Evolutionary conservation across 2,113 vertebrate genomes (phyloP).

Genomic region (Myotis brandtii): DNA sequence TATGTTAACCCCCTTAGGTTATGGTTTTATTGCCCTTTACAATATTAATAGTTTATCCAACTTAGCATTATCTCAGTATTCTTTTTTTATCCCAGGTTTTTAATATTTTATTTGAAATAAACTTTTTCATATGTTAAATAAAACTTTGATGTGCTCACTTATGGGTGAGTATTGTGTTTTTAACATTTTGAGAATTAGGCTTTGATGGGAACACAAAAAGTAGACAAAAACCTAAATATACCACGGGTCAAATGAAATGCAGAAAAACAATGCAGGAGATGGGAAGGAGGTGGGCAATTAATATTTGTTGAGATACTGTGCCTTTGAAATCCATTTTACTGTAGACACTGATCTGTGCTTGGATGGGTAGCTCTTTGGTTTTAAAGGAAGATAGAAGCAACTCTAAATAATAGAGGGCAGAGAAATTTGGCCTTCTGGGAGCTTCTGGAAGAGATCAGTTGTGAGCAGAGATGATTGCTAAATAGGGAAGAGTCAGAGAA

Average conservation of each 20-base stretch:
- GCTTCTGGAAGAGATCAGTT: not conserved
- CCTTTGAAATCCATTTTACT: not conserved
- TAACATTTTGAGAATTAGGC: conserved; percentile 21
- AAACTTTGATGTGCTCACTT: not conserved
- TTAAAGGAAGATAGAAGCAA: conserved; percentile 17
- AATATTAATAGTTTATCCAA: conserved; percentile 43
- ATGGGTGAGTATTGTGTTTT: not conserved
- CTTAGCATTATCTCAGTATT: not conserved
- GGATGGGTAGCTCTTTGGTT: not conserved
- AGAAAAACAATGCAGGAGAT: not conserved
- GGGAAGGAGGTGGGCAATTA: too few species aligned
- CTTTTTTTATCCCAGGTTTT: not conserved
- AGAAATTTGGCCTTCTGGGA: not conserved
- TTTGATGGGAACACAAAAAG: not conserved
- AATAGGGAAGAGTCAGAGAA: not conserved
- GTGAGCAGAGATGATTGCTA: not conserved
- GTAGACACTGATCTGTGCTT: not conserved
- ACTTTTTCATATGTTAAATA: not conserved
- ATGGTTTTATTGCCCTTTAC: conserved; percentile 35
- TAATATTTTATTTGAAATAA: conserved; percentile 33
- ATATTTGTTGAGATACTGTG: not conserved
- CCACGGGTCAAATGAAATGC: not conserved
- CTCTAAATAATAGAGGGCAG: not conserved
- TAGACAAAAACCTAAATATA: not conserved
- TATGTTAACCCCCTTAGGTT: not conserved